These are phyloP conservation scores for Diadophis punctatus DNA, from an alignment of 2,113 vertebrate genomes.

Conservation along the genomic window DNA sequence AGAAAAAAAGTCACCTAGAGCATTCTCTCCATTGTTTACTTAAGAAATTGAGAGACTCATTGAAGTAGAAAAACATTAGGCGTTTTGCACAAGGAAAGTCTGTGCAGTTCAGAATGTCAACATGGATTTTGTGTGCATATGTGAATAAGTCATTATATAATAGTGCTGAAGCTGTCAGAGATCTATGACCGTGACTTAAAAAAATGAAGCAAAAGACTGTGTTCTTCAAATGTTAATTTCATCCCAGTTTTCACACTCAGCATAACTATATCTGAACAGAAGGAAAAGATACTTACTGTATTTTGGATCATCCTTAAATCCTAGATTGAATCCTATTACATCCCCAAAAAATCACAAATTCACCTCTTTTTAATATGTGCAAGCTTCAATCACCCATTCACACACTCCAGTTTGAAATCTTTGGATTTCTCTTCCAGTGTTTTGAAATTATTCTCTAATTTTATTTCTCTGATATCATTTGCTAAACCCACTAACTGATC, in stretches of 20 bases:
- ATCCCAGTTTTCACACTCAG: neutral
- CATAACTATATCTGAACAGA: neutral
- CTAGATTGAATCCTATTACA: neutral
- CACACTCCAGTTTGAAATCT: neutral
- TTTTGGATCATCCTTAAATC: neutral
- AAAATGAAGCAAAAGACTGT: neutral
- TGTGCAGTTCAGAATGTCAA: neutral
- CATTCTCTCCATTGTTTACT: neutral
- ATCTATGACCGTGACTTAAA: neutral
- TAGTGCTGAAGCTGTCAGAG: neutral
- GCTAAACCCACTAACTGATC: neutral
- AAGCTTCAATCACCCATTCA: neutral
- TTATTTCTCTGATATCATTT: neutral
- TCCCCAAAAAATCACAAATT: neutral
- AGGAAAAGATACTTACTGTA: neutral
- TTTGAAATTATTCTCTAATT: neutral
- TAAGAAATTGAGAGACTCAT: neutral
- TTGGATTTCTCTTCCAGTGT: neutral
- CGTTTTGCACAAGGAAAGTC: neutral
- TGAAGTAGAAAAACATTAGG: neutral
- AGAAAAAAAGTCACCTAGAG: neutral
- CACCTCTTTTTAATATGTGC: neutral
- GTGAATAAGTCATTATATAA: neutral
- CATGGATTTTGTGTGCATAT: neutral
- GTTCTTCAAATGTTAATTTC: neutral